Evolutionary conservation across 2,113 vertebrate genomes (phyloP), one percentile per base, ranked within the genome.

Genomic region (Pholis gunnellus): DNA sequence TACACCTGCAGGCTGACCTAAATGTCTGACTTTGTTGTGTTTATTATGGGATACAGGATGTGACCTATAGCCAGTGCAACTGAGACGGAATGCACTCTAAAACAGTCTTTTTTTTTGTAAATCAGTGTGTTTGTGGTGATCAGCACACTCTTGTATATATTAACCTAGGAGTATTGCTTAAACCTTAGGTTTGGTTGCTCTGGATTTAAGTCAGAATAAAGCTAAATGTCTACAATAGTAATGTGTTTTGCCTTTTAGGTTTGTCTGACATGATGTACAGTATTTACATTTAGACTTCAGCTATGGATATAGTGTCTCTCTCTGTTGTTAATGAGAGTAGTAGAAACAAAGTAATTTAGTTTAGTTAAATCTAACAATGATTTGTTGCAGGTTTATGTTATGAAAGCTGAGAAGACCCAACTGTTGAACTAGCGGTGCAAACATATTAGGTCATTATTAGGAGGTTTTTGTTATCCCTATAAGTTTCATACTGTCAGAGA

Each of bases 11-110:
- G 31, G 56, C 36, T 54, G 25, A 70, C 29, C 66, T 27, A 15
- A 71, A 34, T 27, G 57, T 76, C 57, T 56, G 27, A 56, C 66
- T 27, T 44, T 65, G 40, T 10, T 50, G 50, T 68, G 63, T 29
- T 73, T 67, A 44, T 38, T 18, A 14, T 31, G 15, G n/a, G 25
- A 13, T 38, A n/a, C 52, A 8, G 8, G 20, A 61, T 6, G 31
- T 74, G 79, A 72, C 73, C 38, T 57, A 34, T 14, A 38, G n/a
- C 29, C 38, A 18, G 29, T 27, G 15, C 3, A 46, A 46, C 38
- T 74, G 29, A 17, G 57, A 63, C 60, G 44, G 67, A 36, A 54
- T 54, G 48, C 29, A 48, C 11, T 66, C 78, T 27, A 65, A 9
- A 46, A 44, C 11, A 44, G 42, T 44, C 38, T 8, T 9, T 11